Conservation (phyloP, 2,797 vertebrate species). For the Holocentrus rufus region DNA sequence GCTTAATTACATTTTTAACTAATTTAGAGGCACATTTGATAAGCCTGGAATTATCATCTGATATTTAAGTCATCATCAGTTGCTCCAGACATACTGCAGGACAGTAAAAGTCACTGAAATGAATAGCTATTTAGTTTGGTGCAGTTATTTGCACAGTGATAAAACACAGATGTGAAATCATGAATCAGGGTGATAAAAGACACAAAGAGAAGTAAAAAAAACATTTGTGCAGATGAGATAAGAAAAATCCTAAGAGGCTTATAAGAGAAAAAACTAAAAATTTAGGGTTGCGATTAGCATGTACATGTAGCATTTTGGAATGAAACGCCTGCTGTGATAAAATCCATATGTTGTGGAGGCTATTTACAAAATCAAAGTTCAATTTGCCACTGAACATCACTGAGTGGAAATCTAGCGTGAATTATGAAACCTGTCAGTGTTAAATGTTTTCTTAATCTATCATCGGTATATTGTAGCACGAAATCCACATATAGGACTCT, state of each 20-base stretch:
- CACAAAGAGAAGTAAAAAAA: not conserved
- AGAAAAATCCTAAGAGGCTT: not conserved
- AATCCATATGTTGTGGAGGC: not conserved
- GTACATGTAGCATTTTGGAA: not conserved
- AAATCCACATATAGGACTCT: slow-evolving; percentile 38
- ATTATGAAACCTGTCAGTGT: not conserved
- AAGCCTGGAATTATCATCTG: no score
- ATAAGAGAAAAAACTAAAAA: not conserved
- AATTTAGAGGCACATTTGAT: no score
- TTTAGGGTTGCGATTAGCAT: not conserved
- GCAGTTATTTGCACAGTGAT: not conserved
- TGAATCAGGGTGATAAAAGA: no score
- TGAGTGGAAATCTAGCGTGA: not conserved
- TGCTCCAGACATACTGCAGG: no score
- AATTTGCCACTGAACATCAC: not conserved
- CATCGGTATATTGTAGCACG: slow-evolving; percentile 27
- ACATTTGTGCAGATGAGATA: not conserved
- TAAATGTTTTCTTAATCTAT: slow-evolving; percentile 32
- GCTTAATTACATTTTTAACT: no score
- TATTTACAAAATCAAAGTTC: not conserved
- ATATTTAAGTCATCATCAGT: no score
- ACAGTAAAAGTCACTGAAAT: no score
- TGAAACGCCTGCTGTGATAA: not conserved
- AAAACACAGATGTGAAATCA: no score
- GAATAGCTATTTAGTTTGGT: not conserved